Conservation (phyloP, 2,888 invertebrate species). For the Caenorhabditis sp. region DNA sequence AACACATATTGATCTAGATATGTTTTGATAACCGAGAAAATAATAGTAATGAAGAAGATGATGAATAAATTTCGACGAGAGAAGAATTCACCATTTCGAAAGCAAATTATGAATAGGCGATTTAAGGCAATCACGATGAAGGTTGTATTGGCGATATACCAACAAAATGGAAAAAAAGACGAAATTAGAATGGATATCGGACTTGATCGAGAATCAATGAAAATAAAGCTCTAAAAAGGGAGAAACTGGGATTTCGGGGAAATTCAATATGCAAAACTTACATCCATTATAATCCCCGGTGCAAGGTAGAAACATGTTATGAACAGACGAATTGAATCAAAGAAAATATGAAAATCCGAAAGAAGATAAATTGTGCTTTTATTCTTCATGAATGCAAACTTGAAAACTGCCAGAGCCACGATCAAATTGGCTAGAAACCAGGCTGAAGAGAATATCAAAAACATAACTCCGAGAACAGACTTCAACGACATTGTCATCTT, state of each 20-base stretch:
- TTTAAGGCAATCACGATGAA: constrained; percentile 50
- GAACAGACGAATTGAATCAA: constrained; percentile 37
- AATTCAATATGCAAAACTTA: too few relatives aligned
- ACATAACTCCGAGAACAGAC: constrained; percentile 7
- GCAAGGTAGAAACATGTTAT: constrained; percentile 38
- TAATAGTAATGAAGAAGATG: too few relatives aligned
- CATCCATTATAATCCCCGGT: constrained; percentile 2
- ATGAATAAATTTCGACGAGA: too few relatives aligned
- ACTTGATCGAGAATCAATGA: constrained; percentile 20
- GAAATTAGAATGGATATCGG: constrained; percentile 24
- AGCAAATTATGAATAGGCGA: too few relatives aligned
- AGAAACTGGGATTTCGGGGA: too few relatives aligned
- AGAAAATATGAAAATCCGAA: constrained; percentile 37
- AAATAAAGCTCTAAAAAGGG: constrained; percentile 30
- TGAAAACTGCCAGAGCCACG: constrained; percentile 22
- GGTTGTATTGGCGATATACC: constrained; percentile 45
- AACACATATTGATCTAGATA: too few relatives aligned
- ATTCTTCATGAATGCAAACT: constrained; percentile 17
- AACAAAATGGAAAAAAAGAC: constrained; percentile 42
- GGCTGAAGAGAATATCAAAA: constrained; percentile 3
- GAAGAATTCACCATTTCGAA: too few relatives aligned
- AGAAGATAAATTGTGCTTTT: constrained; percentile 46
- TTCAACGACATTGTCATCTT: not conserved
- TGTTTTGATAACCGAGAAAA: too few relatives aligned
- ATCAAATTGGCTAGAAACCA: constrained; percentile 16